These are phyloP conservation scores for Dendrocincla fuliginosa DNA, from an alignment of 2,797 vertebrate species.

Conservation along the genomic window DNA sequence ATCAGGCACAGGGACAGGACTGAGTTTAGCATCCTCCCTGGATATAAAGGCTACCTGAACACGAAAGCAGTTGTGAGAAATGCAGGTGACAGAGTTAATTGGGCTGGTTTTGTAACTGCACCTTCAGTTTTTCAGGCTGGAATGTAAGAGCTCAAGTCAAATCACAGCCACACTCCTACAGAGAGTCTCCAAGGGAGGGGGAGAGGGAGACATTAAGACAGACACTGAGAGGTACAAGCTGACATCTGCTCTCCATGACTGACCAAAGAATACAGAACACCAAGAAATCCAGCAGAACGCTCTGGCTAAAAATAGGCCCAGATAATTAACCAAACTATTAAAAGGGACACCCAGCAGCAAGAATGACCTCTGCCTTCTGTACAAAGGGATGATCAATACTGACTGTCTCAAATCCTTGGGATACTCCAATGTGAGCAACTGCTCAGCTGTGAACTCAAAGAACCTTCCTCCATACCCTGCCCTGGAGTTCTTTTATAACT, in stretches of 20 bases:
- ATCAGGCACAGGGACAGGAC: neutral
- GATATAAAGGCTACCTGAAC: neutral
- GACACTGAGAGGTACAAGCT: neutral
- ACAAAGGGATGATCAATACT: neutral
- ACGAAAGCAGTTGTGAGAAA: neutral
- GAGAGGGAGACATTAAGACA: neutral
- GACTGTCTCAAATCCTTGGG: neutral
- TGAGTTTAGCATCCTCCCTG: neutral
- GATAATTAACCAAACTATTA: neutral
- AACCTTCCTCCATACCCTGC: neutral
- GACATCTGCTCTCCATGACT: neutral
- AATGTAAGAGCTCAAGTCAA: fast-evolving
- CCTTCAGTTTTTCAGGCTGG: neutral
- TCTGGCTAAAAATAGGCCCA: neutral
- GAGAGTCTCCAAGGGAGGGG: neutral
- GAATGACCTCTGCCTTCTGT: neutral
- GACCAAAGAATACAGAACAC: neutral
- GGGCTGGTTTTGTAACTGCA: neutral
- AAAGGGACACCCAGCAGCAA: neutral
- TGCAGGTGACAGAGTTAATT: neutral
- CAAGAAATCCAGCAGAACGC: neutral
- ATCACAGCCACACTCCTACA: neutral
- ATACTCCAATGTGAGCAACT: neutral
- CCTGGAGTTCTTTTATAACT: neutral
- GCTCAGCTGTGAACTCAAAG: neutral